These are phyloP conservation scores for Stenotaenia linearis DNA, from an alignment of 2,888 invertebrate species.

Conservation along the genomic window DNA sequence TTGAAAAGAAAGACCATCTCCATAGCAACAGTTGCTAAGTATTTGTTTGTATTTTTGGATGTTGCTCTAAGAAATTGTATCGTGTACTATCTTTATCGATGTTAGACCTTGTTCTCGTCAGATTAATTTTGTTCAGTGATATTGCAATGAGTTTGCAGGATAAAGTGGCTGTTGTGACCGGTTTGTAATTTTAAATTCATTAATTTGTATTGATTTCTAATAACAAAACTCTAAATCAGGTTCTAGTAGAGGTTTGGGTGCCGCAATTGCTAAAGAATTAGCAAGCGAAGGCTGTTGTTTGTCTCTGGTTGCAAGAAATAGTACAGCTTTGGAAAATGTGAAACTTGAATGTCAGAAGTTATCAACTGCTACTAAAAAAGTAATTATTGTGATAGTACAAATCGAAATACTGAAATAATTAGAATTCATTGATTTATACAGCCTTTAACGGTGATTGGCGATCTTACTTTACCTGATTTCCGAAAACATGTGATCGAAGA, in stretches of 20 bases:
- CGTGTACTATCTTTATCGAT: too few species aligned
- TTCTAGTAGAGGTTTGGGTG: conserved; percentile 21
- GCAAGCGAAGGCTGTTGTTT: background rate
- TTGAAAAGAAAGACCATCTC: background rate
- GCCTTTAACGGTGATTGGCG: background rate
- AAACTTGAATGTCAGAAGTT: background rate
- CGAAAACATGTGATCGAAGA: background rate
- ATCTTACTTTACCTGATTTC: background rate
- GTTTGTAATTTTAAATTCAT: background rate
- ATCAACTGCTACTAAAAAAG: background rate
- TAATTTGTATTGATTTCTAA: background rate
- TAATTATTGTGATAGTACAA: background rate
- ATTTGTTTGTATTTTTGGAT: too few species aligned
- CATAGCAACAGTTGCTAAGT: too few species aligned
- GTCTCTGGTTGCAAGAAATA: background rate
- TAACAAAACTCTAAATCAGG: background rate
- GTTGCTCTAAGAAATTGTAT: too few species aligned
- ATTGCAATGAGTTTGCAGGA: background rate
- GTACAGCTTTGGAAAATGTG: background rate
- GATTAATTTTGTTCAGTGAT: too few species aligned
- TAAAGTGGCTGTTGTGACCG: background rate
- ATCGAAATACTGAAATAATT: background rate
- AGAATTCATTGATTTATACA: background rate
- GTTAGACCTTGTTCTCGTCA: too few species aligned
- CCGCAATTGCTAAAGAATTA: conserved; percentile 19